Evolutionary conservation across 2,113 vertebrate species (phyloP).

Genomic region (Plecturocebus donacophilus): DNA sequence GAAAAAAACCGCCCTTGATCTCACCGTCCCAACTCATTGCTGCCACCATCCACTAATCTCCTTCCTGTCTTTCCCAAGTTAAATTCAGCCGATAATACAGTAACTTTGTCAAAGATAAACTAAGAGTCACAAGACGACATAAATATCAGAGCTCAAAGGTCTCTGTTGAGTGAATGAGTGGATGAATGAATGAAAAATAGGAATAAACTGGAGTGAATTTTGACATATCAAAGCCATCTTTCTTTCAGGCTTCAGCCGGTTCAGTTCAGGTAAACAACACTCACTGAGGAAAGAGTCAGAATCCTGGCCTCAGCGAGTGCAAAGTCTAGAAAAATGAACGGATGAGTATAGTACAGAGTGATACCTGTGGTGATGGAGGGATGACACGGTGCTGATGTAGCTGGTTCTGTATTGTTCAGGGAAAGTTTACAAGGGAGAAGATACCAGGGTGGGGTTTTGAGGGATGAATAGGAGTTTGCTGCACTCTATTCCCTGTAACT

Average conservation of each 20-base stretch:
- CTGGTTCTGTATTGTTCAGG: not conserved
- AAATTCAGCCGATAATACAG: not conserved
- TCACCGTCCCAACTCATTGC: not conserved
- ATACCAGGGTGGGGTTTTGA: not conserved
- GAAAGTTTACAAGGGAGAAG: not conserved
- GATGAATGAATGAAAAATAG: not conserved
- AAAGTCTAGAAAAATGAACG: not conserved
- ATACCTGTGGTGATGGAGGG: accelerated
- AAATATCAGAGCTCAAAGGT: not conserved
- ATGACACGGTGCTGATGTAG: accelerated
- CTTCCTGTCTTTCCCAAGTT: not conserved
- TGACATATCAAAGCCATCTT: not conserved
- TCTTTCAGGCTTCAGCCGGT: not conserved
- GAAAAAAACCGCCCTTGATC: not conserved
- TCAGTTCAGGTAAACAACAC: not conserved
- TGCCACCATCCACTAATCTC: not conserved
- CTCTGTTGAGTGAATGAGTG: not conserved
- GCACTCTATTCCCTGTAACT: not conserved
- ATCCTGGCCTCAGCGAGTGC: not conserved
- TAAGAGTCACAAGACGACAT: not conserved
- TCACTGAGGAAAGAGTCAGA: not conserved
- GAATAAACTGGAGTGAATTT: not conserved
- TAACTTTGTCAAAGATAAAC: not conserved
- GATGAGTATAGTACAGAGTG: not conserved
- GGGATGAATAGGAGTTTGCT: constrained; percentile 9